phyloP scores from a whole-genome alignment of 2,797 vertebrate species.

The Lacerta agilis region DNA sequence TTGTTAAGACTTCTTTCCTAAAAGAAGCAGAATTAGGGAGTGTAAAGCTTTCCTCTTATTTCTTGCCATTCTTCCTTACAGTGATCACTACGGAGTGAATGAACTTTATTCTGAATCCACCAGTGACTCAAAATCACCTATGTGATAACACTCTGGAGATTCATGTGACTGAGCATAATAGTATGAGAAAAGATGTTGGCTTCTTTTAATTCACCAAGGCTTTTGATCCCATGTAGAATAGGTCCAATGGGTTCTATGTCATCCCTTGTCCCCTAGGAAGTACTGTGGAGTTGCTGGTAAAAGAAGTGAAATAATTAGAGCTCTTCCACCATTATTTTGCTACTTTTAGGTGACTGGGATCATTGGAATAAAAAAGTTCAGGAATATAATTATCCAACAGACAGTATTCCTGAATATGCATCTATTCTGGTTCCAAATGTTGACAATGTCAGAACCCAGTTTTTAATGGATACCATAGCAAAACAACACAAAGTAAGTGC shows the following conservation, averaged over 20 bases:
- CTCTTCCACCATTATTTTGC: not conserved
- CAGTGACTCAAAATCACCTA: not conserved
- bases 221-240: not conserved
- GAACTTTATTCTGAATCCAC: not conserved
- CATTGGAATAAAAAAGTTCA: slow-evolving; percentile 80
- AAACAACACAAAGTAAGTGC: slow-evolving; percentile 80
- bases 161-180: not conserved
- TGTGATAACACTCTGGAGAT: not conserved
- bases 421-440: slow-evolving; percentile 84
- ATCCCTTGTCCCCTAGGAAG: not conserved
- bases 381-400: slow-evolving; percentile 78
- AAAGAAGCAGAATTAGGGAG: not conserved
- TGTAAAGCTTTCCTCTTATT: not conserved
- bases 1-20: not conserved
- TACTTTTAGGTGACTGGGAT: slow-evolving; percentile 75
- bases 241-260: not conserved
- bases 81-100: not conserved
- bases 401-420: slow-evolving; percentile 77
- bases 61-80: slow-evolving; percentile 7
- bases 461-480: slow-evolving; percentile 80
- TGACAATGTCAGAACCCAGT: slow-evolving; percentile 80
- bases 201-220: slow-evolving; percentile 6
- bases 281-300: not conserved
- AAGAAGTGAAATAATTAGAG: not conserved
- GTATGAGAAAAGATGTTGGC: slow-evolving; percentile 9